Base-by-base conservation (phyloP, 2,888 invertebrate genomes). In the Dinocampus coccinellae region DNA sequence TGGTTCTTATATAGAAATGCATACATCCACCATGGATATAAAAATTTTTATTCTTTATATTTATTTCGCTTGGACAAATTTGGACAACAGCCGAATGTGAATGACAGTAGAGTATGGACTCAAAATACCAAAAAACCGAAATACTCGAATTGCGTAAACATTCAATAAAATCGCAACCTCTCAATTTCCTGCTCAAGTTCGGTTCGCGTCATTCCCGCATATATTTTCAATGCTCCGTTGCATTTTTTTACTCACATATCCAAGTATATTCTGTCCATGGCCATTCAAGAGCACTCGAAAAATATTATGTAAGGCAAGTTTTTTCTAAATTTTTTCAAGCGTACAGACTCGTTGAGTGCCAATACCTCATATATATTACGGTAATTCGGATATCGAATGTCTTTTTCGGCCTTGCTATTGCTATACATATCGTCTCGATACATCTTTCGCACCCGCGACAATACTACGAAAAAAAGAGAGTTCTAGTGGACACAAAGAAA, bases 351-450 rank as follows among this genome's bases (percentile, higher is more conserved):
- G 33, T 24, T 66, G 70, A 58, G 66, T 55, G 53, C 61, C 22
- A 52, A 69, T 58, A 34, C 66, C 24, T 36, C 72, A 79, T 79
- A 84, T 80, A 83, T 85, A 86, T 85, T 86, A 84, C 81, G 82
- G 84, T 76, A 86, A 85, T 87, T 84, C 84, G 81, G 83, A 85
- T 86, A 87, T 87, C 87, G 85, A 84, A 87, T 87, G 85, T 87
- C 87, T 82, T 85, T 86, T 87, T 86, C 39, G 80, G 47, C 47
- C 47, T 47, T 47, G 47, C 47, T 47, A 47, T n/a, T 4, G 80
- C 76, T 77, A 73, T 71, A 58, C 70, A 58, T 70, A 73, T 67
- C 72, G 68, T 72, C 64, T 64, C 71, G 70, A 72, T 72, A 74
- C 74, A 73, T 68, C 76, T 75, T 69, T 64, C 57, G 64, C 76